Conservation (phyloP, 35 echinoderm and acorn worm genomes). For the Stichopus chloronotus region DNA sequence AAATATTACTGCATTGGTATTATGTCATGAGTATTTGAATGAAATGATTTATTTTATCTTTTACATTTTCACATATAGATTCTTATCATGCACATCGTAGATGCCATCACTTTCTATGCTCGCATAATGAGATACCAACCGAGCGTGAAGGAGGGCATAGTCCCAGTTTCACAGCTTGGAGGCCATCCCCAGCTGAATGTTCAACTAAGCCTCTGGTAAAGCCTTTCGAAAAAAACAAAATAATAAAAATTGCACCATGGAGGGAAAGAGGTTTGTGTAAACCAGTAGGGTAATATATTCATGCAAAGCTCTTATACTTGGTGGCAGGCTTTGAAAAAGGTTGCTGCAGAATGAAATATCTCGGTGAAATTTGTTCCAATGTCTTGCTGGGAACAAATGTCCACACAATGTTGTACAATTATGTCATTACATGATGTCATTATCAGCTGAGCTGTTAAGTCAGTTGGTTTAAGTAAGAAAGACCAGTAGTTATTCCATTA, state of each 20-base stretch:
- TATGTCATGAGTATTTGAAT: too few species aligned
- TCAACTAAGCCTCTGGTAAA: conserved; percentile 47
- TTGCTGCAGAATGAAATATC: too few species aligned
- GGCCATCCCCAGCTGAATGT: conserved; percentile 56
- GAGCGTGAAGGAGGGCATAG: conserved; percentile 47
- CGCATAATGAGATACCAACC: conserved; percentile 70
- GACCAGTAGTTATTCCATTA: too few species aligned
- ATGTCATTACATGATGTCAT: too few species aligned
- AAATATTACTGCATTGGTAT: too few species aligned
- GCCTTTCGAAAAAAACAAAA: neutral
- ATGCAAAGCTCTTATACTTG: neutral
- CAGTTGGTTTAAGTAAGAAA: too few species aligned
- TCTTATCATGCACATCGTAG: conserved; percentile 71
- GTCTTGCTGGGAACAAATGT: too few species aligned
- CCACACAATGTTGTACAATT: too few species aligned
- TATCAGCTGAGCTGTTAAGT: too few species aligned
- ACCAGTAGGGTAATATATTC: too few species aligned
- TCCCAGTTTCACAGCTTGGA: conserved; percentile 44
- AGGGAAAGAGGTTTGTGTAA: neutral
- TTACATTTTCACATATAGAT: conserved; percentile 54
- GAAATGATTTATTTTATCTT: neutral
- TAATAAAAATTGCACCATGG: neutral
- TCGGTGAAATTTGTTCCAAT: too few species aligned
- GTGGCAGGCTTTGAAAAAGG: neutral
- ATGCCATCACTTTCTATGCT: conserved; percentile 82